Evolutionary conservation across 2,797 vertebrate genomes (phyloP), one percentile per base, ranked within the genome.

Genomic region (Balearica regulorum): DNA sequence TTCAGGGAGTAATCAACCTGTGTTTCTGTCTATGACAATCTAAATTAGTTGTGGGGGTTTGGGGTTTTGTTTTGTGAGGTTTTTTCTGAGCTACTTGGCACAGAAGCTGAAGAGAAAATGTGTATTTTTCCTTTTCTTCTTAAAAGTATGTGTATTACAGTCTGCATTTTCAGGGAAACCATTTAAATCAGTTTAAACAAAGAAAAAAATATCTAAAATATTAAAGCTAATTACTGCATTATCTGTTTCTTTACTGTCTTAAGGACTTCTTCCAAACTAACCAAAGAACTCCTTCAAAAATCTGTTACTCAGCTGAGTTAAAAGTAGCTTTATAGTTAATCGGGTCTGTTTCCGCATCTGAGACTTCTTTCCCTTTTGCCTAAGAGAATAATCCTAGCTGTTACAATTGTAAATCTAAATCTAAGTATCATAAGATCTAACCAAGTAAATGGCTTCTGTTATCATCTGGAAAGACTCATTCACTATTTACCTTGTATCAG

Each of bases 401-500:
- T 89, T 91, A 39, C 2, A 29, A 19, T 37, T 5, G 8, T 35
- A 65, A 70, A 70, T 81, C 14, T 80, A 48, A 55, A 55, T 58
- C 55, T 51, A 41, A 75, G 9, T 76, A n/a, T 55, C 2, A 1
- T 72, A n/a, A 71, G 18, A 18, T 66, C 35, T 66, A n/a, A 6
- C 10, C 43, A 82, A 61, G 16, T 77, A 90, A 93, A 39, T 61
- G 25, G 16, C 29, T 77, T 69, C 31, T 81, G 28, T 80, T 64
- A 15, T 3, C 31, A 39, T 51, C 33, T 66, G 46, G 24, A 61
- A 77, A 69, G 17, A 6, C 14, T 44, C 68, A 16, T 61, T 93
- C 69, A 10, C 35, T 69, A 0, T 75, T 70, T 76, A 28, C 8
- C 7, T 61, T 60, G 4, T 41, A 51, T 76, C 0, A 0, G 4